Base-by-base conservation (phyloP, 1,140 invertebrate species). In the Megalopta genalis region DNA sequence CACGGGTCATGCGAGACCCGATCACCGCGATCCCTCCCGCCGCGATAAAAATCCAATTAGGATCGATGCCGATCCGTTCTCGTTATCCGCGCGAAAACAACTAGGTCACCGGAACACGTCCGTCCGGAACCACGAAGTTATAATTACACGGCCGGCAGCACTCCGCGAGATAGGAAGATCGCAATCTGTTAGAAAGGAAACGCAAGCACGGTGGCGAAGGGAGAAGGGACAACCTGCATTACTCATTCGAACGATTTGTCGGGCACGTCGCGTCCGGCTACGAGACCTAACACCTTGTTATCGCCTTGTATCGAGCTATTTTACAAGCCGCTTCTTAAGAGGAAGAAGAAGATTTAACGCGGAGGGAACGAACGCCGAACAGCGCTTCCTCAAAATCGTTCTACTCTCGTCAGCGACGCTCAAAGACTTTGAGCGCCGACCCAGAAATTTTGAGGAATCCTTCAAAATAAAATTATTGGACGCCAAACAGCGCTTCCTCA, bases 161-260 rank as follows among this genome's bases (percentile, higher is more conserved):
- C 27, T 64, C 18, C 60, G 27, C 21, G 32, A 21, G 46, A 39
- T 25, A 39, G n/a, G n/a, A 37, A 65, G 72, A 74, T 65, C 10
- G 72, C 46, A n/a, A 66, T 74, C 62, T 39, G 42, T 12, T 37
- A 65, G n/a, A 73, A 70, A 54, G 52, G 73, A 54, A 70, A 63
- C 1, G 32, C 32, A 32, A 4, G 65, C n/a, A n/a, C 78, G 63
- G 42, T 4, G 18, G 18, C 16, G 18, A 63, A 62, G 39, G 21
- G 18, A 72, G 18, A 46, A 62, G 59, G 59, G 18, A 46, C 52
- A 60, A 60, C 49, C 64, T 27, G 77, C 82, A 83, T 87, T 87
- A 87, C 82, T 86, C 82, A 84, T 84, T 78, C 84, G 77, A 69
- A 81, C 82, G 82, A 87, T 87, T 88, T 88, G 87, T 84, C 83